Evolutionary conservation across 2,888 invertebrate genomes (phyloP), one percentile per base, ranked within the genome.

Genomic region (Cepaea hortensis): DNA sequence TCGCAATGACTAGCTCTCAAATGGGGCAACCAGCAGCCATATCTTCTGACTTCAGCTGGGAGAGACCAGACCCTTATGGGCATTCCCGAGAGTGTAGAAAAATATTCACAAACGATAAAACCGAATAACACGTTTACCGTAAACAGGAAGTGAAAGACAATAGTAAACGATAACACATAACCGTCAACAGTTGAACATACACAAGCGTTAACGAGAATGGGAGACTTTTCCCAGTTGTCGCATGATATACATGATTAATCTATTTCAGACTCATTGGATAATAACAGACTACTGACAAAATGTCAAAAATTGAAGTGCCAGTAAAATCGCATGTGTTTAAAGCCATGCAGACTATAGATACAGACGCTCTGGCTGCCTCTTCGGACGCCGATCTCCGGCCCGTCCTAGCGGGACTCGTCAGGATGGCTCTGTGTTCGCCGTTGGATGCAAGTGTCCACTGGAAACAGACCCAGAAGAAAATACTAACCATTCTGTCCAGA

Each of bases 341-440:
- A 87, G 91, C 93, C 0, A 93, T 94, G 90, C 92, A 93, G 87
- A 92, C 91, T 89, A 91, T 94, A 23, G 97, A 98, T 93, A 97
- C 98, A 86, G 95, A 95, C 75, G 96, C 96, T 88, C 95, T 98
- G 68, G 96, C 96, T 85, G 96, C 96, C 93, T 97, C 97, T 92
- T 95, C 96, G 1, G 96, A 97, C 88, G 96, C 96, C 88, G 97
- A 98, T 95, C 96, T 98, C 88, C 96, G 98, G 55, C 98, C 98
- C 1, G 97, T 98, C 86, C 95, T 99, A 92, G 98, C 98, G 83
- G 98, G 98, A 93, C 96, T 99, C 84, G 95, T 98, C 70, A 96
- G 99, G 83, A 98, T 98, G 97, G 98, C 98, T 87, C 95, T 98
- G 0, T 96, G 97, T 88, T 97, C 97, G 9, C 97, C 98, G 0